Percentiles rank a stretch among this genome's conserved stretches.
These are phyloP conservation scores for Podarcis siculus DNA, from an alignment of 2,797 vertebrate genomes.

Conservation along the genomic window DNA sequence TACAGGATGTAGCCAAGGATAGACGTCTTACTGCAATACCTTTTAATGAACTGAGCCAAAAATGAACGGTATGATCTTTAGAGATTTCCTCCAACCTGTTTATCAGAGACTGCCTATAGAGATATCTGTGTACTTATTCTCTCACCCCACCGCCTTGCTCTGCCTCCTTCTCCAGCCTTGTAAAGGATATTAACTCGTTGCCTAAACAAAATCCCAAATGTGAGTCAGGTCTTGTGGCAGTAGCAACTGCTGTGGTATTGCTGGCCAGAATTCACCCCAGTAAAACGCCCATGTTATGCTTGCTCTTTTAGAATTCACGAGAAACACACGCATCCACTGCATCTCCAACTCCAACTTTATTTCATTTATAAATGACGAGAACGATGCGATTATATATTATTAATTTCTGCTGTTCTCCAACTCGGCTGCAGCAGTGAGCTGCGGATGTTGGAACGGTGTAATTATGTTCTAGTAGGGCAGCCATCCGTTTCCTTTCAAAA, in stretches of 20 bases:
- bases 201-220: conserved; percentile 73
- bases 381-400: conserved; percentile 98
- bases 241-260: conserved; percentile 77
- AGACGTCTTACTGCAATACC: conserved; percentile 52
- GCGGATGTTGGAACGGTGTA: conserved; percentile 95
- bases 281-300: conserved; percentile 88
- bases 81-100: conserved; percentile 57
- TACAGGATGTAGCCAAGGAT: conserved; percentile 21
- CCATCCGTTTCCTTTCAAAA: conserved; percentile 99
- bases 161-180: conserved; percentile 53
- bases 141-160: conserved; percentile 30
- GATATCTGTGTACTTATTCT: conserved; percentile 67
- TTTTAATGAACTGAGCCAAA: conserved; percentile 57
- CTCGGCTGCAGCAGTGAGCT: conserved; percentile 85
- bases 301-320: conserved; percentile 87
- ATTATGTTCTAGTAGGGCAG: conserved; percentile 99
- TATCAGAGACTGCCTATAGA: conserved; percentile 64
- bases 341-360: conserved; percentile 91
- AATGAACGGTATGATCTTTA: conserved; percentile 31
- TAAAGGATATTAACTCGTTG: conserved; percentile 77
- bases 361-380: conserved; percentile 99
- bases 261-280: conserved; percentile 81
- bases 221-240: conserved; percentile 70
- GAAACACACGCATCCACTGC: conserved; percentile 88
- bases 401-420: conserved; percentile 96